These are phyloP conservation scores for Chalcosyrphus nemorum DNA, from an alignment of 2,888 invertebrate genomes.

Conservation along the genomic window DNA sequence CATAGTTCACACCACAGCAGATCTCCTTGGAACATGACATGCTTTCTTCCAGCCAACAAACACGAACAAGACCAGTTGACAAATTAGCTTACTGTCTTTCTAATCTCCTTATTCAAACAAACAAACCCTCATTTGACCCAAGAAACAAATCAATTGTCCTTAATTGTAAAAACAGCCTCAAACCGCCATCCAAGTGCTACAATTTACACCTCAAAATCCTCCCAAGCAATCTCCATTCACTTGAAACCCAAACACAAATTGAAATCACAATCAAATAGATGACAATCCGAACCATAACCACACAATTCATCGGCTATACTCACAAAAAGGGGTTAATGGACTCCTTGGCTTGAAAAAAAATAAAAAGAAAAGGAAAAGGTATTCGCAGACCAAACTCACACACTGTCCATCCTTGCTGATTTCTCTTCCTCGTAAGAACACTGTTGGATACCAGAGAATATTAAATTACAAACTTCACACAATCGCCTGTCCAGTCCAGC, in stretches of 20 bases:
- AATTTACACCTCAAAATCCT: conserved; percentile 1
- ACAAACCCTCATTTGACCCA: background rate
- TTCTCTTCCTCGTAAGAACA: conserved; percentile 39
- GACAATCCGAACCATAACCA: conserved; percentile 16
- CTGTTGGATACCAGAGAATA: conserved; percentile 29
- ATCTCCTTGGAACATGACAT: too few relatives aligned
- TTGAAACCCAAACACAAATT: conserved; percentile 14
- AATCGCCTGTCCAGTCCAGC: background rate
- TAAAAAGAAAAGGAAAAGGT: background rate
- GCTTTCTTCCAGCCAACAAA: background rate
- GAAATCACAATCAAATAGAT: conserved; percentile 30
- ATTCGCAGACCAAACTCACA: conserved; percentile 4
- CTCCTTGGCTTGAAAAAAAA: background rate
- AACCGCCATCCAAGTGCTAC: background rate
- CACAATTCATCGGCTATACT: conserved; percentile 8
- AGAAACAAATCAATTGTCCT: background rate
- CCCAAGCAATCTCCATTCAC: conserved; percentile 20
- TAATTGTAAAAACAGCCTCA: background rate
- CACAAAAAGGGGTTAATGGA: conserved; percentile 50
- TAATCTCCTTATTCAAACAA: background rate
- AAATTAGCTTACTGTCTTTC: background rate
- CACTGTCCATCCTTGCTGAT: conserved; percentile 8
- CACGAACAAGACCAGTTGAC: background rate
- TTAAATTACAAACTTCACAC: conserved; percentile 62
- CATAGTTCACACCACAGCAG: too few relatives aligned